Conservation (phyloP, 2,113 vertebrate genomes). For the Cnemophilus loriae region DNA sequence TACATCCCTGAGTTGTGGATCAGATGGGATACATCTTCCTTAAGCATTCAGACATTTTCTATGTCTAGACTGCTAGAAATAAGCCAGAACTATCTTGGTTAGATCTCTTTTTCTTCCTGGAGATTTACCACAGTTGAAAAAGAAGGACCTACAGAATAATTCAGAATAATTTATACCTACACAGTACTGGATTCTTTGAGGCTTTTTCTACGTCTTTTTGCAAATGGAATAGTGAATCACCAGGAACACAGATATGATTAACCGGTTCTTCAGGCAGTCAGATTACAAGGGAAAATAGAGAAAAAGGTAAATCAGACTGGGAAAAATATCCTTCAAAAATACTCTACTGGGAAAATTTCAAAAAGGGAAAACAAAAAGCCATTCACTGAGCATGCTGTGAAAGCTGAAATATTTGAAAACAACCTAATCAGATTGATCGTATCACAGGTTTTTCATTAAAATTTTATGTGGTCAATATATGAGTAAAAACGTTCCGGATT, state of each 20-base stretch:
- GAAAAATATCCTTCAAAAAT: not conserved
- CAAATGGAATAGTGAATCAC: not conserved
- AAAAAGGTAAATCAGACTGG: not conserved
- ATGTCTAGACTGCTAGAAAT: not conserved
- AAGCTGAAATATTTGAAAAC: not conserved
- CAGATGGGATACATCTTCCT: constrained; percentile 42
- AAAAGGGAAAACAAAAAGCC: not conserved
- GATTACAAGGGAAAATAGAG: not conserved
- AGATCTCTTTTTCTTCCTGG: not conserved
- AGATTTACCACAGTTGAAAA: not conserved
- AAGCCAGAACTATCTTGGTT: not conserved
- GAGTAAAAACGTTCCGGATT: not conserved
- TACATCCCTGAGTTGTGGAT: constrained; percentile 4
- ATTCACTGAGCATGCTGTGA: not conserved
- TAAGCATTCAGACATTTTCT: constrained; percentile 23
- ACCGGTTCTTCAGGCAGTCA: not conserved
- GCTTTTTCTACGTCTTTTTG: not conserved
- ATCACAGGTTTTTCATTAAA: not conserved
- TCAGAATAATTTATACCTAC: not conserved
- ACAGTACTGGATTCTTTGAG: not conserved
- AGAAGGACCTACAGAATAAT: not conserved
- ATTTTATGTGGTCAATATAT: not conserved
- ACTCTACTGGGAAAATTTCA: not conserved
- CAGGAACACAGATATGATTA: not conserved
- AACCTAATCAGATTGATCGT: not conserved